phyloP scores from a whole-genome alignment of 2,888 invertebrate species.

The Parascotia fuliginaria region DNA sequence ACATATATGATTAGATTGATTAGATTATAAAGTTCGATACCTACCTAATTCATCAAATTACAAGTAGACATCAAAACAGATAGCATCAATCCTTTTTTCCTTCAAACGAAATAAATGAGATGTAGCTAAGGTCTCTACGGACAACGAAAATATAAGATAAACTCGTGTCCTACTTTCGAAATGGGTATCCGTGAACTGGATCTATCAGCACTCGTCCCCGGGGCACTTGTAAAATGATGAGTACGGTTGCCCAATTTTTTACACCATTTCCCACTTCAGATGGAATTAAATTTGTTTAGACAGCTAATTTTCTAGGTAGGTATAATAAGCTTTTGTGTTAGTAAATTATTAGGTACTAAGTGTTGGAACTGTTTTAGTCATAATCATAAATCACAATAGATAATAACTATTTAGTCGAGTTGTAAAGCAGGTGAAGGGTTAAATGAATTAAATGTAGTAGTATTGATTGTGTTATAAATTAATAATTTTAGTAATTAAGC shows the following conservation, averaged over 20 bases:
- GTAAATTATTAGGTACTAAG: too few species aligned
- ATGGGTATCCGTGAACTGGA: constrained; percentile 30
- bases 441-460: not conserved
- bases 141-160: constrained; percentile 33
- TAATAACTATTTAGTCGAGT: not conserved
- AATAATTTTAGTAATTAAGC: not conserved
- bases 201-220: constrained; percentile 34
- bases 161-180: constrained; percentile 38
- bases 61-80: not conserved
- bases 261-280: constrained; percentile 27
- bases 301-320: constrained; percentile 18
- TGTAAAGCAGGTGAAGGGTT: not conserved
- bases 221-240: constrained; percentile 36
- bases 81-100: constrained; percentile 26
- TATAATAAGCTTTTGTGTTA: not conserved
- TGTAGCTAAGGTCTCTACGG: constrained; percentile 26
- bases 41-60: not conserved
- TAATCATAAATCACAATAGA: too few species aligned
- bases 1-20: too few species aligned
- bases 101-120: constrained; percentile 35
- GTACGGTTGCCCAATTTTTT: constrained; percentile 41
- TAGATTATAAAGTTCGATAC: too few species aligned
- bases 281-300: constrained; percentile 27
- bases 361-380: too few species aligned
- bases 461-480: not conserved